Evolutionary conservation across 2,797 vertebrate species (phyloP).

Genomic region (Vireo griseus): DNA sequence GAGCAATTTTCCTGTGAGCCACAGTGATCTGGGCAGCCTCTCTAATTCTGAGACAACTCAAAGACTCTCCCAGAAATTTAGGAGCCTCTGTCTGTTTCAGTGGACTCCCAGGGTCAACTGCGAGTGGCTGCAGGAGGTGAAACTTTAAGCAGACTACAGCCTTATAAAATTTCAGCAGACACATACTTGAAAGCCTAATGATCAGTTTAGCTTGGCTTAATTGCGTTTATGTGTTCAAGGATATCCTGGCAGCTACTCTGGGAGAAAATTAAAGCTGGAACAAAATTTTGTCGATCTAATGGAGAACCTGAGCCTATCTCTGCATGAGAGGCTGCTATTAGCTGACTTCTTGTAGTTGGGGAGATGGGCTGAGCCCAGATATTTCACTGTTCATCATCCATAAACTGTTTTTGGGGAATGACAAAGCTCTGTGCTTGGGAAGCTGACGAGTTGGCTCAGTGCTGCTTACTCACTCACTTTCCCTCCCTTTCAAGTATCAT

Average conservation of each 20-base stretch:
- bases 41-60: background rate
- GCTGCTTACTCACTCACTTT: background rate
- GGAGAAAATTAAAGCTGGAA: constrained; percentile 54
- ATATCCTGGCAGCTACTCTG: constrained; percentile 48
- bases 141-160: constrained; percentile 41
- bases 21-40: background rate
- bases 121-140: constrained; percentile 45
- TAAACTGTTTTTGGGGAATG: background rate
- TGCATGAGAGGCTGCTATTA: background rate
- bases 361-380: background rate
- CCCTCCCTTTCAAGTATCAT: constrained; percentile 7
- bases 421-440: background rate
- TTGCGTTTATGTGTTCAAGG: constrained; percentile 58
- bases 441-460: background rate
- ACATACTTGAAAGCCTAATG: constrained; percentile 60
- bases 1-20: background rate
- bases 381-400: background rate
- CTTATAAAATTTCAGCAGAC: constrained; percentile 64
- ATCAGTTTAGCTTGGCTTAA: constrained; percentile 57
- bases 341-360: background rate
- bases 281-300: constrained; percentile 13
- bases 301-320: background rate
- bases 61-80: constrained; percentile 1
- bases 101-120: constrained; percentile 4
- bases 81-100: constrained; percentile 26